phyloP scores from a whole-genome alignment of 1,140 invertebrate species.

The Euura lappo region DNA sequence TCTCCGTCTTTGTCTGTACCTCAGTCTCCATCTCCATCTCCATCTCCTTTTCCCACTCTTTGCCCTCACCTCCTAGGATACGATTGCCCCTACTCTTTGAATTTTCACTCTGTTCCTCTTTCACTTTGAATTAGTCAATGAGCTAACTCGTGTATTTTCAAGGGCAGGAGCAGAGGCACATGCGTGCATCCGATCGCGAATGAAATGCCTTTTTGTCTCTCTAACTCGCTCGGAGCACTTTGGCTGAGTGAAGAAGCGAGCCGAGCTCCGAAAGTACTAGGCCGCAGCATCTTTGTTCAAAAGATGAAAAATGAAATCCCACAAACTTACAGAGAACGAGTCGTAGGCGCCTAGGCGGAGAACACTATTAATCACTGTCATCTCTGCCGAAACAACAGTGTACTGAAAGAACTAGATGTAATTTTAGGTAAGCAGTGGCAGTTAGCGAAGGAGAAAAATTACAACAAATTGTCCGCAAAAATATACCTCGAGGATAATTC shows the following conservation, averaged over 20 bases:
- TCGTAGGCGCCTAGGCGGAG: neutral
- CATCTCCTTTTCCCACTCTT: conserved; percentile 18
- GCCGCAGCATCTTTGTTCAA: no score
- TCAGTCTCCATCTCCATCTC: conserved; percentile 11
- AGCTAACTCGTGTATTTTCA: neutral
- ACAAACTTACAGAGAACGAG: no score
- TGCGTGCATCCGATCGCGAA: neutral
- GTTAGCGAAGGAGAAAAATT: no score
- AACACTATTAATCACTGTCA: conserved; percentile 2
- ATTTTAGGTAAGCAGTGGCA: no score
- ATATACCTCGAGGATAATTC: no score
- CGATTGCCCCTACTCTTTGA: neutral
- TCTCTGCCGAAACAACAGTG: neutral
- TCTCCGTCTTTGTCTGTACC: conserved; percentile 3
- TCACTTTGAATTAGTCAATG: conserved; percentile 8
- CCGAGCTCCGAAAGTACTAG: neutral
- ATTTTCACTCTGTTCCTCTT: conserved; percentile 14
- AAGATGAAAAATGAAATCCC: no score
- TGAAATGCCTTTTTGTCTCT: neutral
- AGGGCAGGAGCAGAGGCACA: neutral
- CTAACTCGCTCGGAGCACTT: neutral
- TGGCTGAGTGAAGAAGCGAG: neutral
- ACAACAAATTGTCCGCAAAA: no score
- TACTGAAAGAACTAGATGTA: neutral
- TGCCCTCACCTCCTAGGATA: conserved; percentile 14